A percentile compares a stretch with the other conserved stretches of the same genome.
Conservation (phyloP, 1,140 invertebrate species). For the Euura saliciscinereae region DNA sequence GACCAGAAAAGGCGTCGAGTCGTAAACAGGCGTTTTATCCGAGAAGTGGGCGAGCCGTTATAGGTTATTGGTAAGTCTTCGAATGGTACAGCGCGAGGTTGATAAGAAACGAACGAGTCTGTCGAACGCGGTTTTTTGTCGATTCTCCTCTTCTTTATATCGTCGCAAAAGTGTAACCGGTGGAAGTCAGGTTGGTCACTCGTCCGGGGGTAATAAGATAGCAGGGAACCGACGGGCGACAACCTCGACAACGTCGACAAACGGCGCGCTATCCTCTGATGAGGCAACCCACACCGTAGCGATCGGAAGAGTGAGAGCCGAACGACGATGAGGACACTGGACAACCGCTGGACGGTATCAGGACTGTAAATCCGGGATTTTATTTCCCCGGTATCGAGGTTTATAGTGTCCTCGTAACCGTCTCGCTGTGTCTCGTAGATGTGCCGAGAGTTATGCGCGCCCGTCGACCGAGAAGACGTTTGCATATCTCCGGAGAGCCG, state of each 20-base stretch:
- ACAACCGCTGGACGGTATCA: conserved; percentile 46
- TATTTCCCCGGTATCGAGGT: conserved; percentile 59
- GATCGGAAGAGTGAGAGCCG: conserved; percentile 15
- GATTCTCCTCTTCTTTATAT: too few species aligned
- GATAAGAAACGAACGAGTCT: neutral
- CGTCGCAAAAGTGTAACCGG: too few species aligned
- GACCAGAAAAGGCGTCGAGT: neutral
- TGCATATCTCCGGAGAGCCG: conserved; percentile 48
- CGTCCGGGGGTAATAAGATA: conserved; percentile 17
- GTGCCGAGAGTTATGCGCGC: conserved; percentile 52
- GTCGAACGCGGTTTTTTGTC: too few species aligned
- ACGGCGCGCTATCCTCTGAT: conserved; percentile 12
- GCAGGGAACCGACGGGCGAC: conserved; percentile 10
- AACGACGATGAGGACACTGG: conserved; percentile 20
- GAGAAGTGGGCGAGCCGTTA: conserved; percentile 39
- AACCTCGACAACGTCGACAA: conserved; percentile 3
- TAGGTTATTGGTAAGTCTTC: conserved; percentile 54
- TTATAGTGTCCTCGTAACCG: conserved; percentile 55
- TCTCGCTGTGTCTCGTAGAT: conserved; percentile 30
- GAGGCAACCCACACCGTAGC: conserved; percentile 19
- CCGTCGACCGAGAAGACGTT: conserved; percentile 50
- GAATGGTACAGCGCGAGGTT: conserved; percentile 40
- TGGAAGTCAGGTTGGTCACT: too few species aligned
- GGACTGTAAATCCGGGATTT: conserved; percentile 59
- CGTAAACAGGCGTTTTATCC: neutral